A percentile compares a stretch with the other conserved stretches of the same genome.
These are phyloP conservation scores for Halcyon chelicuti DNA, from an alignment of 2,797 vertebrate genomes.

Conservation along the genomic window DNA sequence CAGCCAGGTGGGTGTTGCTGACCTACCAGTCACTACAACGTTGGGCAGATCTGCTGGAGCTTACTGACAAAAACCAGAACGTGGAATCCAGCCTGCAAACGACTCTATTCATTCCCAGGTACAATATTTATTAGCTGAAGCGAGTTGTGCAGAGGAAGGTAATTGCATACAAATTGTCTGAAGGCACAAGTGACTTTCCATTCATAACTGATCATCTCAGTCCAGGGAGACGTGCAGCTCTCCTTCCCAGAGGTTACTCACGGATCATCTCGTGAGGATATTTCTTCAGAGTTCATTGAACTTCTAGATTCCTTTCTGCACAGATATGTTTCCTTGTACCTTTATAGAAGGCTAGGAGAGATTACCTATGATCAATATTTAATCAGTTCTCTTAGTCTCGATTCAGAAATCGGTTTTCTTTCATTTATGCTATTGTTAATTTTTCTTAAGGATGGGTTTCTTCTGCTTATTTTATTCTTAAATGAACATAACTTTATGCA, in stretches of 20 bases:
- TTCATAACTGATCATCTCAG: not conserved
- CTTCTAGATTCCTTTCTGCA: not conserved
- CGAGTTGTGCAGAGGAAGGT: accelerated
- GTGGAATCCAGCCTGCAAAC: not conserved
- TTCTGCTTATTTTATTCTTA: not conserved
- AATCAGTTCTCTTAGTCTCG: not conserved
- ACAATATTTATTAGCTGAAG: not conserved
- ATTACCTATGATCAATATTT: not conserved
- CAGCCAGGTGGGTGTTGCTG: not conserved
- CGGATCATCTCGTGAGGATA: not conserved
- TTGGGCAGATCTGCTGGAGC: not conserved
- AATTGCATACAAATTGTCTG: not conserved
- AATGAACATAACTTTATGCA: not conserved
- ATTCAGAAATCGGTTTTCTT: not conserved
- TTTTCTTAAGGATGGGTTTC: not conserved
- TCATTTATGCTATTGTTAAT: not conserved
- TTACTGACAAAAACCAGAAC: not conserved
- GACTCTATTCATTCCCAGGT: not conserved
- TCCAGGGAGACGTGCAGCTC: not conserved
- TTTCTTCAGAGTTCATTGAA: not conserved
- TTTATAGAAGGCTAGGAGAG: not conserved
- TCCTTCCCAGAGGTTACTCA: not conserved
- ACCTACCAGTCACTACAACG: not conserved
- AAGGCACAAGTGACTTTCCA: accelerated
- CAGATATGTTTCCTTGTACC: accelerated